These are phyloP conservation scores for Sebastes flavidus DNA, from an alignment of 2,797 vertebrate species.

Conservation along the genomic window DNA sequence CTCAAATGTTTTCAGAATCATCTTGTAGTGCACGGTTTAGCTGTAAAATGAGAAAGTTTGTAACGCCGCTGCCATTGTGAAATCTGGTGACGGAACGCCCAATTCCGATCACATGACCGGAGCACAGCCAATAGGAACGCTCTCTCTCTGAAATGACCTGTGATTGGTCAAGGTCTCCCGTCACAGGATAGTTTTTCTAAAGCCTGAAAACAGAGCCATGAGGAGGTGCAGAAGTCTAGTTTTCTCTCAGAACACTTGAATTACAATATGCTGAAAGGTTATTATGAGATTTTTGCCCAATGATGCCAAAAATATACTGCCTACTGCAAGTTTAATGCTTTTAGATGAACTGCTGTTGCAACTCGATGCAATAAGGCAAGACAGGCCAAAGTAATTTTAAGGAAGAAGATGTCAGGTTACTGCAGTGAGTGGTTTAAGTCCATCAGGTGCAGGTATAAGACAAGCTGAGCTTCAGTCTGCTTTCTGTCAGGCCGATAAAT, in stretches of 20 bases:
- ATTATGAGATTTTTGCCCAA: no score
- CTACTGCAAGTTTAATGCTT: neutral
- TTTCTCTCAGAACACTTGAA: no score
- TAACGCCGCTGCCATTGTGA: no score
- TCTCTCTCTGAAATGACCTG: accelerated
- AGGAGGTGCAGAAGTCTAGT: accelerated
- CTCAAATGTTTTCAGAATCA: no score
- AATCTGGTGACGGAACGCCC: no score
- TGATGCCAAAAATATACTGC: no score
- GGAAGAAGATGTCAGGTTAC: neutral
- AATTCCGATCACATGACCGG: accelerated
- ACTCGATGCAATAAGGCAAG: neutral
- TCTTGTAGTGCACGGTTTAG: no score
- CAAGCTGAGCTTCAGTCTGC: neutral
- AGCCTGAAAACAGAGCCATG: no score
- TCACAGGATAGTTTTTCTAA: accelerated
- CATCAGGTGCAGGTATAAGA: neutral
- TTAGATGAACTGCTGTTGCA: neutral
- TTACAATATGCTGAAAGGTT: no score
- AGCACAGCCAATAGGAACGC: no score
- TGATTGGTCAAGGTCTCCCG: no score
- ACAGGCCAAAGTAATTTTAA: neutral
- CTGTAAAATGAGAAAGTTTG: no score
- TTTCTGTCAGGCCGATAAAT: constrained; percentile 25
- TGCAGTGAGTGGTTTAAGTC: neutral